phyloP scores from a whole-genome alignment of 2,113 vertebrate genomes.

The Silurus meridionalis region DNA sequence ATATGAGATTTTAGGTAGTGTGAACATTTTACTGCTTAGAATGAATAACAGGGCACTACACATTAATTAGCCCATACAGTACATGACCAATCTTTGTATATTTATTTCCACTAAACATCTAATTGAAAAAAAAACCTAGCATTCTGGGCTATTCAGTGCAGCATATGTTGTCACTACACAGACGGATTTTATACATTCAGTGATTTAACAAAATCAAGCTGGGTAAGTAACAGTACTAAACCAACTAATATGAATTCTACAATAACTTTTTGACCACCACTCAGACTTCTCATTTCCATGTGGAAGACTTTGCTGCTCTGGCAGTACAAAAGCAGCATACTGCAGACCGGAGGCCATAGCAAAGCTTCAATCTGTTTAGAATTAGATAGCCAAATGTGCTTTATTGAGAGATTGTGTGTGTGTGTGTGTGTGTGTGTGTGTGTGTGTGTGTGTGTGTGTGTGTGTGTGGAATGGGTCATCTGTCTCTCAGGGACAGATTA shows the following conservation, averaged over 20 bases:
- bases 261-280: neutral
- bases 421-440: neutral
- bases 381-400: constrained; percentile 29
- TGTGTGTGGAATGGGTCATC: neutral
- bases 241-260: neutral
- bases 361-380: constrained; percentile 49
- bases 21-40: neutral
- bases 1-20: neutral
- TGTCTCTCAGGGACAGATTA: neutral
- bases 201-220: no score
- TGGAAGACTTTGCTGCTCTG: neutral
- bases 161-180: neutral
- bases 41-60: neutral
- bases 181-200: neutral
- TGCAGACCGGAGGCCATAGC: constrained; percentile 24
- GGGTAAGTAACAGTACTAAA: neutral
- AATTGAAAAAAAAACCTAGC: neutral
- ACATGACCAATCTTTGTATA: neutral
- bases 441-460: no score
- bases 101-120: neutral
- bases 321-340: constrained; percentile 34
- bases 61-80: neutral
- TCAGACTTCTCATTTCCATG: neutral
- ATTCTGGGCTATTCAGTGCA: neutral
- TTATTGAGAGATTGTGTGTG: neutral